phyloP scores from a whole-genome alignment of 2,888 invertebrate species.

The Cerastis rubricosa region DNA sequence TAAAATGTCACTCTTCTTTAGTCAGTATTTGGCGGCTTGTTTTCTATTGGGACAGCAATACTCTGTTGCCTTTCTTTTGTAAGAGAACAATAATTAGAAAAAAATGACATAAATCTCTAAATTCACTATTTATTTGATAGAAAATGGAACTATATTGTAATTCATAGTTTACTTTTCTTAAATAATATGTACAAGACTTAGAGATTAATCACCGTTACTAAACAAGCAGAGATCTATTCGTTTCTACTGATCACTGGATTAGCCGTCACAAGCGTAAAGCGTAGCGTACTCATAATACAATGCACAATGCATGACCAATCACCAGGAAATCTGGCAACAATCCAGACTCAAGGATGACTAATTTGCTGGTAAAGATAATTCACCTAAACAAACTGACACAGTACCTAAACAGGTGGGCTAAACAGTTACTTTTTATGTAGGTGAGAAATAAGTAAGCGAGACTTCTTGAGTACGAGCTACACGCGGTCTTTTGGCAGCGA shows the following conservation, averaged over 20 bases:
- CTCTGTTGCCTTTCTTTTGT: no score
- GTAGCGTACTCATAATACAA: slow-evolving; percentile 11
- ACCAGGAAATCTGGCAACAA: slow-evolving; percentile 28
- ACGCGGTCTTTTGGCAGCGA: no score
- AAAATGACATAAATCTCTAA: not conserved
- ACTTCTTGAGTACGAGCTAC: not conserved
- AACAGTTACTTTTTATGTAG: not conserved
- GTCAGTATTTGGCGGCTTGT: no score
- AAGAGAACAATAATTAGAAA: no score
- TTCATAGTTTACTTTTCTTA: not conserved
- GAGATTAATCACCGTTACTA: not conserved
- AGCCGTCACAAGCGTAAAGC: not conserved
- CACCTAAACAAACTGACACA: not conserved
- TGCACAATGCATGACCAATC: slow-evolving; percentile 27
- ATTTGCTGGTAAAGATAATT: slow-evolving; percentile 26
- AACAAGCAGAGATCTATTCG: not conserved
- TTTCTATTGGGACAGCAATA: no score
- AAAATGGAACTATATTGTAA: not conserved
- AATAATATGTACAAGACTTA: not conserved
- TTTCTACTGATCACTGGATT: slow-evolving; percentile 2
- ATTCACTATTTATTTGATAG: not conserved
- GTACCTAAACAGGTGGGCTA: not conserved
- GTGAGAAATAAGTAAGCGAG: not conserved
- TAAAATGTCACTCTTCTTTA: not conserved
- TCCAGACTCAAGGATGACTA: slow-evolving; percentile 20